Percentiles rank a stretch among this genome's conserved stretches.
Conservation (phyloP, 2,888 invertebrate genomes). For the Diarsia rubi region DNA sequence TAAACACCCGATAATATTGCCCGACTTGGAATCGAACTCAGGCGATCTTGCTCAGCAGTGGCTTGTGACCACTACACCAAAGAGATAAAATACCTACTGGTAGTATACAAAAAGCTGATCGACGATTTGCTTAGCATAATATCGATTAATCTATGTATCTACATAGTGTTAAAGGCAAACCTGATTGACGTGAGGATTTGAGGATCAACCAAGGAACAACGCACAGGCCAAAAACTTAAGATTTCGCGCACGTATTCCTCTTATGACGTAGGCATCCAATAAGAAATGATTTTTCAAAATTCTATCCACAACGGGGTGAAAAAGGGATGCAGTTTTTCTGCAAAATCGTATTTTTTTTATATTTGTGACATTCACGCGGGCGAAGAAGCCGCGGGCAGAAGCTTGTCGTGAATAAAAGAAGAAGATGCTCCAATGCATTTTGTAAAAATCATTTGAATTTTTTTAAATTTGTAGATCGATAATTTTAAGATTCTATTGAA, state of each 20-base stretch:
- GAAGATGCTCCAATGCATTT: background rate
- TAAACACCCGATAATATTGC: background rate
- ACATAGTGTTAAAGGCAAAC: too few relatives aligned
- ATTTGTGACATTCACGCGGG: too few relatives aligned
- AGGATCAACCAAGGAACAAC: too few relatives aligned
- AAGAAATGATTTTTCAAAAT: too few relatives aligned
- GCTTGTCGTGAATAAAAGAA: background rate
- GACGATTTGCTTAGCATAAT: background rate
- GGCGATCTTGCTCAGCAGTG: background rate
- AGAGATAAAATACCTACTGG: background rate
- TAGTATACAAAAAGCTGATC: background rate
- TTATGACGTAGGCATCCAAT: too few relatives aligned
- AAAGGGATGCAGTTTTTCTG: too few relatives aligned
- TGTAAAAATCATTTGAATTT: background rate
- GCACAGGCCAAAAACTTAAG: too few relatives aligned
- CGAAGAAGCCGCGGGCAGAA: too few relatives aligned
- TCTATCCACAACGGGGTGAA: too few relatives aligned
- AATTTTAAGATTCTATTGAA: background rate
- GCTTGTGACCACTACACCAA: background rate
- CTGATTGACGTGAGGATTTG: too few relatives aligned
- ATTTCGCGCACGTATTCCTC: too few relatives aligned
- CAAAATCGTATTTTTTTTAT: too few relatives aligned
- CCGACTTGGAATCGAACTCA: background rate
- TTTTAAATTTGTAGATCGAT: background rate
- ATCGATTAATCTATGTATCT: background rate